Percentiles rank a stretch among this genome's conserved stretches.
phyloP scores from a whole-genome alignment of 2,888 invertebrate species.

The Chrysolina americana region DNA sequence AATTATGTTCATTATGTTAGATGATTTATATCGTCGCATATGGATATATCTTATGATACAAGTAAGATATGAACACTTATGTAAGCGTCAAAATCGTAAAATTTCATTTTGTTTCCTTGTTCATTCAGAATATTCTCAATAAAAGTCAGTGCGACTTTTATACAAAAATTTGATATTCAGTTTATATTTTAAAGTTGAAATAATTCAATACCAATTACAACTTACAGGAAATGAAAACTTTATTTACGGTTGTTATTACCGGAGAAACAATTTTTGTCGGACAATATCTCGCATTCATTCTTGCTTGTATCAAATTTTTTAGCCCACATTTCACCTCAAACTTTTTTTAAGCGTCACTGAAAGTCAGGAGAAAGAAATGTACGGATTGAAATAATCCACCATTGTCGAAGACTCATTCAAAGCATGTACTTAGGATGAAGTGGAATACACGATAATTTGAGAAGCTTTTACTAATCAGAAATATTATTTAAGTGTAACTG shows the following conservation, averaged over 20 bases:
- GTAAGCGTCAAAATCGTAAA: too few relatives aligned
- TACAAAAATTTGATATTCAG: too few relatives aligned
- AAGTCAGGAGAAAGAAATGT: conserved; percentile 22
- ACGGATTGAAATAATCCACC: conserved; percentile 18
- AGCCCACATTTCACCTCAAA: background rate
- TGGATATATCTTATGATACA: background rate
- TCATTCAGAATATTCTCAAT: too few relatives aligned
- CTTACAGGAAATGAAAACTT: too few relatives aligned
- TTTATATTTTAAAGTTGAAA: too few relatives aligned
- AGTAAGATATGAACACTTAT: background rate
- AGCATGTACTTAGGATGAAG: background rate
- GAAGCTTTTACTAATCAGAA: conserved; percentile 17
- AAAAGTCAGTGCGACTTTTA: too few relatives aligned
- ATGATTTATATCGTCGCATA: too few relatives aligned
- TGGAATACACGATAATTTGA: conserved; percentile 1
- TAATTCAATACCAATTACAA: too few relatives aligned
- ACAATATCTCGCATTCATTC: background rate
- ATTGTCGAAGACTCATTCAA: conserved; percentile 6
- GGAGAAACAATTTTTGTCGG: background rate
- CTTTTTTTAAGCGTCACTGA: conserved; percentile 18
- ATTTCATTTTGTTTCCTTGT: too few relatives aligned
- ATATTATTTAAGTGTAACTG: conserved; percentile 19
- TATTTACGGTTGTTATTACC: too few relatives aligned
- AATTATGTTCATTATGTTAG: too few relatives aligned
- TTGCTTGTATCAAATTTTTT: background rate